These are phyloP conservation scores for Heliangelus exortis DNA, from an alignment of 2,797 vertebrate genomes.

Conservation along the genomic window DNA sequence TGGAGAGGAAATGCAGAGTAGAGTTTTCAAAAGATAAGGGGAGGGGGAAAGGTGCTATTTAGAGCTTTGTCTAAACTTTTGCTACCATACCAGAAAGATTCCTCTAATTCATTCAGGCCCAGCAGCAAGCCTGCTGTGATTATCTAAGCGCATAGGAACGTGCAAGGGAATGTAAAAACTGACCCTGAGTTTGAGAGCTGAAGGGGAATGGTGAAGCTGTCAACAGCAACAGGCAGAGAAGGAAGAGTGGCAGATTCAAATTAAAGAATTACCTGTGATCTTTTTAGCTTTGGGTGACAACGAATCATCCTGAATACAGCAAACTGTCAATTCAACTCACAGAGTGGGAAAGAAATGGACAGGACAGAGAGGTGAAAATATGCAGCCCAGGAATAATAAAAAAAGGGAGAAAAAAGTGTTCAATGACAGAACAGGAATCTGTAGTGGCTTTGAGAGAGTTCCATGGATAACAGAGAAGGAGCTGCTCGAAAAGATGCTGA, in stretches of 20 bases:
- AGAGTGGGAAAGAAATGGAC: neutral
- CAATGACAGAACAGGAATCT: neutral
- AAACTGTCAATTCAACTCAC: neutral
- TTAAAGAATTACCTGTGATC: constrained; percentile 32
- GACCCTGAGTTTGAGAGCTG: neutral
- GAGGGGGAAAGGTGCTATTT: neutral
- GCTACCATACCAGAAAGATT: neutral
- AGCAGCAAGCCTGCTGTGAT: neutral
- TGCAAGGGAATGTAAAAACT: neutral
- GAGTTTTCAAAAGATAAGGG: neutral
- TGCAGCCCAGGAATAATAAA: neutral
- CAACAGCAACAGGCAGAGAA: neutral
- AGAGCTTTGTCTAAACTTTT: neutral
- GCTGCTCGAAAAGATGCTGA: neutral
- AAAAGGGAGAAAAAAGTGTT: neutral
- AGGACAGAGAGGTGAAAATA: neutral
- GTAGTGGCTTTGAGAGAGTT: neutral
- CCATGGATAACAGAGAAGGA: neutral
- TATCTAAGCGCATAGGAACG: neutral
- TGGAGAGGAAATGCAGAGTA: neutral
- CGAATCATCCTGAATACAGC: neutral
- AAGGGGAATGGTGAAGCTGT: neutral
- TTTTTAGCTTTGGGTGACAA: constrained; percentile 4
- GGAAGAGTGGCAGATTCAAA: constrained; percentile 10
- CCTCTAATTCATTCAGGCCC: neutral